Evolutionary conservation across 2,797 vertebrate species (phyloP), one percentile per base, ranked within the genome.

Genomic region (Enteromius radiatus): DNA sequence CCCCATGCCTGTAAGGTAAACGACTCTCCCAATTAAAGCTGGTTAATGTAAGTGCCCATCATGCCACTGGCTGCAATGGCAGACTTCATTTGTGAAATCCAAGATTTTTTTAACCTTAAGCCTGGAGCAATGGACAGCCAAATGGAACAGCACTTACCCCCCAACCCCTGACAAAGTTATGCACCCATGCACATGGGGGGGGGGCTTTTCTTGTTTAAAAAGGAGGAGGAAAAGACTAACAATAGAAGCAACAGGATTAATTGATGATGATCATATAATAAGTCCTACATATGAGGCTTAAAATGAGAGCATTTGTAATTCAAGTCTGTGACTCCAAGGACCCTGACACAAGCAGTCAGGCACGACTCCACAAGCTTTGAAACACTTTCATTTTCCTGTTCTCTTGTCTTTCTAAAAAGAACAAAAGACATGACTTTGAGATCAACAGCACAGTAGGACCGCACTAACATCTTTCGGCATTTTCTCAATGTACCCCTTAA

Each of bases 41-140:
- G 89, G 91, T 91, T 94, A 95, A 94, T 93, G 86, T 91, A 89
- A 92, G 90, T 83, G 87, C 86, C 83, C 79, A 82, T 85, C 87
- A 89, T 63, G 92, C 94, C 92, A 94, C 88, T 88, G 94, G 94
- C 92, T 92, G 90, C 88, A 88, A 88, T 88, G 87, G 91, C 90
- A 92, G 91, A 92, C 92, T 92, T 94, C 91, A 93, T 94, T 94
- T 94, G 92, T 90, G 89, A 88, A 88, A 81, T 86, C 86, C 88
- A 83, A 82, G 88, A 88, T 89, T 91, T 92, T 92, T 80, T 73
- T 76, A 54, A 59, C 43, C 76, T 83, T 75, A n/a, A 84, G 83
- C 86, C 78, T 75, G 36, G 74, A 85, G 87, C 83, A 63, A 71
- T n/a, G 56, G 78, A 56, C 76, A 75, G 78, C 76, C 80, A 68